Evolutionary conservation across 1,140 invertebrate genomes (phyloP).

Genomic region (Colletes gigas): DNA sequence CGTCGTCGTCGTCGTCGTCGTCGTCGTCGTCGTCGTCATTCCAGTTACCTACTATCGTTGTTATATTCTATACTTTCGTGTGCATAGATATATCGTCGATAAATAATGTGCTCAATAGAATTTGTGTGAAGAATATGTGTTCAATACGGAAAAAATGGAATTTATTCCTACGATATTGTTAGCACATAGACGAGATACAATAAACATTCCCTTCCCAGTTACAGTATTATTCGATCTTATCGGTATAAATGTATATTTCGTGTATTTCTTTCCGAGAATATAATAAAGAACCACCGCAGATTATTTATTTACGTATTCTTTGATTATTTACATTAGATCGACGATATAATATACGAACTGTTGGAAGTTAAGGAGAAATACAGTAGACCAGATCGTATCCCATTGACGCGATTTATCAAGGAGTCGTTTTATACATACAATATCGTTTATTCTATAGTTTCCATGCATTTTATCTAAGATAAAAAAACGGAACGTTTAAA

Average conservation of each 20-base stretch:
- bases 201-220: not conserved
- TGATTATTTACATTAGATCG: no score
- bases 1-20: slow-evolving; percentile 1
- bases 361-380: no score
- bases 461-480: no score
- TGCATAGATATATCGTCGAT: slow-evolving; percentile 1
- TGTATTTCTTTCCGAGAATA: slow-evolving; percentile 65
- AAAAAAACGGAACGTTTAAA: no score
- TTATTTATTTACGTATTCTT: no score
- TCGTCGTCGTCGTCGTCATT: slow-evolving; percentile 15
- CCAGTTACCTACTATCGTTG: slow-evolving; percentile 13
- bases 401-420: no score
- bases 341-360: no score
- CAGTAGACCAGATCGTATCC: no score
- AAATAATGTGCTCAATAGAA: slow-evolving; percentile 29
- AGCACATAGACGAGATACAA: not conserved
- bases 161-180: not conserved
- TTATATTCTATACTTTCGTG: not conserved
- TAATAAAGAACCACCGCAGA: slow-evolving; percentile 39
- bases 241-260: slow-evolving; percentile 62
- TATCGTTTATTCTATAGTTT: no score
- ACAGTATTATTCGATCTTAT: slow-evolving; percentile 1
- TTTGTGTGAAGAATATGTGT: slow-evolving; percentile 31
- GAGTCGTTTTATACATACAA: no score
- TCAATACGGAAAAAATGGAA: not conserved